Base-by-base conservation (phyloP, 2,888 invertebrate species). In the Andrena camellia region DNA sequence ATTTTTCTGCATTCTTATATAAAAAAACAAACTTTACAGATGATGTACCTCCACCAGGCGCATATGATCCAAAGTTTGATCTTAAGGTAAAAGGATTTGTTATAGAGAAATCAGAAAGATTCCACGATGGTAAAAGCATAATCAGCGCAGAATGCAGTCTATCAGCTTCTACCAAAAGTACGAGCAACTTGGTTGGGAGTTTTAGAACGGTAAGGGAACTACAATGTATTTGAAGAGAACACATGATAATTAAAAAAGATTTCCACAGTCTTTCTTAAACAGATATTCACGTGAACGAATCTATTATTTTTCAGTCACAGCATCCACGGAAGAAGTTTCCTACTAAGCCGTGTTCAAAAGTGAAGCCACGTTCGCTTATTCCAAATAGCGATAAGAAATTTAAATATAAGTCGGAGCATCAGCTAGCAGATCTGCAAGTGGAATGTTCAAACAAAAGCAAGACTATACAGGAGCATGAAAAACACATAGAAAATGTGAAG, bases 11-110 rank as follows among this genome's bases (percentile, higher is more conserved):
- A 48, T 59, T 33, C 23, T 26, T 23, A 29, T 8, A 17, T 13
- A 57, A 33, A 13, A 35, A 17, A 17, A 17, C 13, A 17, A 42
- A 42, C n/a, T 57, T 83, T 92, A 3, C 83, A 95, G 95, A 93
- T 86, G 93, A 94, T 81, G 95, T 94, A 35, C 95, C 95, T 50
- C 94, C 95, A 33, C 95, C 95, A 52, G 95, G 95, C 50, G 92
- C 94, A 3, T 95, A 95, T 82, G 95, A 95, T 88, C 94, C 95
- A 5, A 94, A 94, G 83, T 92, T 93, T 73, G 94, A 94, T 64
- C 90, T 84, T 26, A 94, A 94, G 86, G 90, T 94, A 8, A 94
- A 94, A 89, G 93, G 94, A 59, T 90, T 91, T n/a, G 89, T 93
- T 26, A 94, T 95, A 73, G 92, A 94, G 62, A 93, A 93, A 81